Evolutionary conservation across 35 echinoderm and acorn worm genomes (phyloP).

Genomic region (Apostichopus californicus): DNA sequence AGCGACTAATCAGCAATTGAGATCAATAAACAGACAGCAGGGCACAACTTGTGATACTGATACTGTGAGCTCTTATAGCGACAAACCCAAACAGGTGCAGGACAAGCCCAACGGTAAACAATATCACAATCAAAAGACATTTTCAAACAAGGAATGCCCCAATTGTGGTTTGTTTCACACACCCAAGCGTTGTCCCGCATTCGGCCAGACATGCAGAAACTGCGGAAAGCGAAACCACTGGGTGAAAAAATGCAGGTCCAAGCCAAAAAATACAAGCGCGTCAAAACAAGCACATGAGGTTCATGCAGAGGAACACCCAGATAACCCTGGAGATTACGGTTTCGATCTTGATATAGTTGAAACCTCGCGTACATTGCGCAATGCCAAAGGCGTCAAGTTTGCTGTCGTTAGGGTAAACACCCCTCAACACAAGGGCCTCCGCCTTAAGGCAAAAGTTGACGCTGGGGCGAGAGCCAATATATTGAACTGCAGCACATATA

Average conservation of each 20-base stretch:
- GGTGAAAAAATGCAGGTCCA: constrained; percentile 30
- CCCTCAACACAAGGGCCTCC: no score
- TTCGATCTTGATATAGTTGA: no score
- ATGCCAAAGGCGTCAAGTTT: no score
- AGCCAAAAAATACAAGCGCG: neutral
- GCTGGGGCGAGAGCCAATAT: no score
- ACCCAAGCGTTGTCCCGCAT: constrained; percentile 37
- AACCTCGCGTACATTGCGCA: no score
- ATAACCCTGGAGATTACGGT: no score
- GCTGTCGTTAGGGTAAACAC: no score
- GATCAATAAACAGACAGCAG: constrained; percentile 38
- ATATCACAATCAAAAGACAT: constrained; percentile 5
- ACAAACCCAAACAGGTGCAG: neutral
- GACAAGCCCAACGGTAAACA: constrained; percentile 20
- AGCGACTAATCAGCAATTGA: constrained; percentile 36
- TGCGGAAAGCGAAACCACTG: constrained; percentile 42
- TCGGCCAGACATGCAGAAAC: neutral
- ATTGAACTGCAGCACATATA: no score
- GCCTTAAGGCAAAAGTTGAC: no score
- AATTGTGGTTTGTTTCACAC: constrained; percentile 17
- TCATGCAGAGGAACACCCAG: no score
- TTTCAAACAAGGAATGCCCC: constrained; percentile 19
- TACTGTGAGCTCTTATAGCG: neutral
- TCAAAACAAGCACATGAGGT: constrained; percentile 17
- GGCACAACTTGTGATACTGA: constrained; percentile 12